Evolutionary conservation across 1,140 invertebrate genomes (phyloP).

Genomic region (Schlechtendalia chinensis): DNA sequence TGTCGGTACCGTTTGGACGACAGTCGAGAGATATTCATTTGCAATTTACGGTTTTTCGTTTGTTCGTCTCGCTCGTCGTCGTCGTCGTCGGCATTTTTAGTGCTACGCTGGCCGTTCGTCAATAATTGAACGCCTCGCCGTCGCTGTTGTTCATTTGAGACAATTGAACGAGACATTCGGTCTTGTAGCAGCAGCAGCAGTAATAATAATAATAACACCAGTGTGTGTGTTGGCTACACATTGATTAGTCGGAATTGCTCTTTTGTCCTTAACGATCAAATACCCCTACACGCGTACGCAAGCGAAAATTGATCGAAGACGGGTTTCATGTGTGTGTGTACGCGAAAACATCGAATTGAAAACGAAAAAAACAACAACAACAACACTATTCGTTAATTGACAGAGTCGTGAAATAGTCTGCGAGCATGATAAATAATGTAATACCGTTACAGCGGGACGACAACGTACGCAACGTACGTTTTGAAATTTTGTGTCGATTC

Average conservation of each 20-base stretch:
- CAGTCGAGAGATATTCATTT: no score
- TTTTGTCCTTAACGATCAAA: conserved; percentile 11
- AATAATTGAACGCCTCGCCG: not conserved
- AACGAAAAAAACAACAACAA: no score
- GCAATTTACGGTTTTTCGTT: not conserved
- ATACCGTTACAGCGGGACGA: no score
- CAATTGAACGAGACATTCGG: conserved; percentile 8
- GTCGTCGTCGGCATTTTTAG: conserved; percentile 30
- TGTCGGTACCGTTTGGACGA: no score
- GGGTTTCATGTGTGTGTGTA: no score
- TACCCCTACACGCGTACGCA: not conserved
- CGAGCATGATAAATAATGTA: no score
- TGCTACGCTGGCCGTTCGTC: not conserved
- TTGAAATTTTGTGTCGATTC: no score
- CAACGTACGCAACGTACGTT: no score
- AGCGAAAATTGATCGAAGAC: not conserved
- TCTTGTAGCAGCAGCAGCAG: no score
- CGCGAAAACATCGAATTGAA: no score
- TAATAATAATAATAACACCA: not conserved
- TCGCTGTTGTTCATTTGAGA: conserved; percentile 18
- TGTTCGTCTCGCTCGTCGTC: not conserved
- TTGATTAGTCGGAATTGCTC: conserved; percentile 43
- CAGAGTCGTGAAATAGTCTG: no score
- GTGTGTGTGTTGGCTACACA: not conserved
- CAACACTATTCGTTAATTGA: no score